Evolutionary conservation across 2,888 invertebrate species (phyloP), one percentile per base, ranked within the genome.

Genomic region (Andrena minutula): DNA sequence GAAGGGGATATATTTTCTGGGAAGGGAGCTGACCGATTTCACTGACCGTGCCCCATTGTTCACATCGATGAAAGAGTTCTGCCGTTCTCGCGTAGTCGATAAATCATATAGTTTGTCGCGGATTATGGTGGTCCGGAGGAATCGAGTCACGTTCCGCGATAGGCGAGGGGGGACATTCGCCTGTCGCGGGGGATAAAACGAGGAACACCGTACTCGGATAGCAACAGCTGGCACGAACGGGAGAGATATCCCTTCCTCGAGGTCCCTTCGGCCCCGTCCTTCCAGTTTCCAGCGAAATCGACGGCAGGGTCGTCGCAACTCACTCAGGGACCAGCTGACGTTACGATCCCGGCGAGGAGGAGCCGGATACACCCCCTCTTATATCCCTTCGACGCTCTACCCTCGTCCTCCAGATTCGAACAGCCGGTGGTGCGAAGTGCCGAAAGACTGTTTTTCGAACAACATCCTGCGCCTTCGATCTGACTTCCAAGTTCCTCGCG

Each of bases 281-380:
- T 79, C 72, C 70, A 85, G 88, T 79, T 83, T 83, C 83, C 4
- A 35, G 41, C 71, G 78, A 75, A 83, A 88, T 87, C 89, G 83
- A 79, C 75, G 80, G 41, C 53, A 56, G 66, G 60, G 83, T 80
- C 84, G 65, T 87, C 88, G 87, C 89, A 85, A 89, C 89, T 90
- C 89, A 86, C 87, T 87, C 88, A 83, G 65, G 74, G 77, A 79
- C 89, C 89, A 89, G 90, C 89, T 89, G 89, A 89, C 89, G 89
- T 89, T 89, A 89, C 84, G 86, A 89, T 79, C 89, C 83, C 80
- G 49, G 10, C 71, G n/a, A 76, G 79, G 77, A 85, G 85, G 77
- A 83, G 75, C 72, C 71, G 71, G 53, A 76, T 76, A 76, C 83
- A 82, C 79, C 77, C 79, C 75, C 81, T 75, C 79, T 83, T 80